Evolutionary conservation across 2,888 invertebrate genomes (phyloP).

Genomic region (Torymus auratus): DNA sequence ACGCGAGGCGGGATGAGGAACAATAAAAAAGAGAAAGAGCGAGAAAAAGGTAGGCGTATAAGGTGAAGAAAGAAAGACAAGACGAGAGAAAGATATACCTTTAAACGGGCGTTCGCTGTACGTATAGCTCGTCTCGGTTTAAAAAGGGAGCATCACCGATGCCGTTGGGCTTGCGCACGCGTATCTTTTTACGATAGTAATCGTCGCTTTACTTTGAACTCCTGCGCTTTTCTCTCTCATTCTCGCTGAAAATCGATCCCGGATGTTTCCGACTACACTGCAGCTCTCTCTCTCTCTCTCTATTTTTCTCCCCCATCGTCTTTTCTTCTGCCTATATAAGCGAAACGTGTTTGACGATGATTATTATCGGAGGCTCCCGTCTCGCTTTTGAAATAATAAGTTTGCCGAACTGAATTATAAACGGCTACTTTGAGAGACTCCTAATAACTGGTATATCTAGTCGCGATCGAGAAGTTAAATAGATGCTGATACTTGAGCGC

Average conservation of each 20-base stretch:
- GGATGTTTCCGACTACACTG: neutral
- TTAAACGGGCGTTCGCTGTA: neutral
- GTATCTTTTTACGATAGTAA: conserved; percentile 35
- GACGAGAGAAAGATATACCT: neutral
- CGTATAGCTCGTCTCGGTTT: neutral
- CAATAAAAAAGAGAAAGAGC: neutral
- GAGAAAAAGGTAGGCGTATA: neutral
- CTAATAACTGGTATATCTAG: no score
- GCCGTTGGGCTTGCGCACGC: conserved; percentile 16
- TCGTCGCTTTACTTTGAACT: conserved; percentile 27
- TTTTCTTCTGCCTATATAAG: no score
- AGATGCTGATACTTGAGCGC: no score
- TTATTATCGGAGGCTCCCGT: no score
- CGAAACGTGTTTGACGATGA: no score
- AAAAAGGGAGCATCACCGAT: conserved; percentile 13
- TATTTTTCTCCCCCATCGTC: neutral
- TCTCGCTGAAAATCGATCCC: conserved; percentile 6
- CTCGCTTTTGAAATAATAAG: no score
- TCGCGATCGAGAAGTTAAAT: no score
- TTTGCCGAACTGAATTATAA: no score
- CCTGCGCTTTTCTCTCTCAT: neutral
- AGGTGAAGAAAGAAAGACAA: neutral
- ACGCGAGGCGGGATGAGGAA: neutral
- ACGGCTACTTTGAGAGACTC: no score
- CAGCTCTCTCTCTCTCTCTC: neutral